phyloP scores from a whole-genome alignment of 2,113 vertebrate species.

The human region DNA sequence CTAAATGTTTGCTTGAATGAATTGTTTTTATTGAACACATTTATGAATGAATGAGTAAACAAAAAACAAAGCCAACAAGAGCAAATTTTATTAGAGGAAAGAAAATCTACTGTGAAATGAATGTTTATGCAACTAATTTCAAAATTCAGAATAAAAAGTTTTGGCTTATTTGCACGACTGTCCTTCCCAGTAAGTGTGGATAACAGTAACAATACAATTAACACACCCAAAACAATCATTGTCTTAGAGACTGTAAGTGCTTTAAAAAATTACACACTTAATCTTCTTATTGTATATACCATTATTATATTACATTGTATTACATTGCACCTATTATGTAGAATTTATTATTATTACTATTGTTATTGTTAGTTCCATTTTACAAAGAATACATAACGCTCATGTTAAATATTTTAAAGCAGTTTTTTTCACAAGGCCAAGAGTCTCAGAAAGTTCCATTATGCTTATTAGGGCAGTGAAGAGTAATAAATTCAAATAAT shows the following conservation, averaged over 20 bases:
- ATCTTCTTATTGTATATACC: not conserved
- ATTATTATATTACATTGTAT: not conserved
- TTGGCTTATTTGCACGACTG: not conserved
- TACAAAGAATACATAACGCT: not conserved
- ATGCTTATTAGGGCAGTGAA: not conserved
- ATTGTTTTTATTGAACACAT: not conserved
- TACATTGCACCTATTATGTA: not conserved
- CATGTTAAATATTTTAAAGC: not conserved
- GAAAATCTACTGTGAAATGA: not conserved
- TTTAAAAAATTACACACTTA: not conserved
- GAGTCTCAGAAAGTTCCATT: not conserved
- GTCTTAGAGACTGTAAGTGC: not conserved
- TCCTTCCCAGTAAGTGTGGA: not conserved
- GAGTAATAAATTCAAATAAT: not conserved
- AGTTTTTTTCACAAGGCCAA: not conserved
- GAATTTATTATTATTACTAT: not conserved
- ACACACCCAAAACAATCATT: not conserved
- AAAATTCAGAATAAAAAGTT: not conserved
- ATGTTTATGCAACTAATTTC: not conserved
- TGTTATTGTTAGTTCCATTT: not conserved
- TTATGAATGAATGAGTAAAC: not conserved
- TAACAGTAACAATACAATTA: not conserved
- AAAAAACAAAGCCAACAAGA: not conserved
- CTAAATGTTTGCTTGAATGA: not conserved
- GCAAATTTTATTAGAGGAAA: constrained; percentile 6